Base-by-base conservation (phyloP, 2,888 invertebrate species). In the Priocnemis perturbator region DNA sequence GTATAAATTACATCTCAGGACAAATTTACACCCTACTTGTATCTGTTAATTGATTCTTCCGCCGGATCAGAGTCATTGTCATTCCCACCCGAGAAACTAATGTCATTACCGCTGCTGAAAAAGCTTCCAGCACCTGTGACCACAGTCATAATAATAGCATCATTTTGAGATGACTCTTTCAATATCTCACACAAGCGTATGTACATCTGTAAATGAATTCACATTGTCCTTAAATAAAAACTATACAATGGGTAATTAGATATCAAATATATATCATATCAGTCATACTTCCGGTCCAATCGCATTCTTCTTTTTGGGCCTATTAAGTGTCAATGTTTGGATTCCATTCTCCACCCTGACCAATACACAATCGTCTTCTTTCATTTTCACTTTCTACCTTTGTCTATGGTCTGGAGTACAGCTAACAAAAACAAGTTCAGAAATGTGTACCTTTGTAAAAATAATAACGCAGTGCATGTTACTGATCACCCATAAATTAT, bases 71-170 rank as follows among this genome's bases (percentile, higher is more conserved):
- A 9, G 7, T 9, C 37, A 7, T 11, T 0, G 20, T 0, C 17
- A 20, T 30, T 3, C 0, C 7, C 0, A 47, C 5, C 9, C 20
- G 1, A 2, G 37, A 0, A 0, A 1, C 79, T 83, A 56, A 94
- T 87, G 88, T 97, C 97, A 90, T 96, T 96, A 11, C 98, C 97
- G 88, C 96, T 95, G 81, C 94, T 95, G 86, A 93, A 98, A 87
- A 93, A 97, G 73, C 95, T 93, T 11, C 96, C 97, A 55, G 91
- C 90, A 0, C 96, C 96, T 11, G 97, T 97, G 21, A 98, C 86
- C 0, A 95, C 95, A 47, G 95, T 93, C 21, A 95, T 90, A 15
- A 91, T 90, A 20, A 95, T 91, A 17, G 91, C 85, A 23, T 93
- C 91, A 89, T 97, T 93, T 11, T 88, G 88, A 26, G 93, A 93